Conservation (phyloP, 1,140 invertebrate species). For the Tigriopus japonicus region DNA sequence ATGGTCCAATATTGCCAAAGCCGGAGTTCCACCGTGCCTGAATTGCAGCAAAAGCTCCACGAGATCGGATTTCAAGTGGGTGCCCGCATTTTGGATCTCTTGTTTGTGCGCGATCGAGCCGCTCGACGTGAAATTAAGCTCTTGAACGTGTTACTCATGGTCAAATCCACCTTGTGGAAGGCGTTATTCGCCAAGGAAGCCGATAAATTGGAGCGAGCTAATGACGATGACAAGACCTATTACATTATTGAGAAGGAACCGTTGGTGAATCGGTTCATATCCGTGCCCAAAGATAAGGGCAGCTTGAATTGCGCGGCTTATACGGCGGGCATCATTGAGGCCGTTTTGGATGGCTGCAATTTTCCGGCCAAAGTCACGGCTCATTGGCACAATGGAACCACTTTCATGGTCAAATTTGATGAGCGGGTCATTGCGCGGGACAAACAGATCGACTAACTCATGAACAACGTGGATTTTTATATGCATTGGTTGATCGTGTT, state of each 20-base stretch:
- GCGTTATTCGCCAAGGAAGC: slow-evolving; percentile 92
- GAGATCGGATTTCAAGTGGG: slow-evolving; percentile 42
- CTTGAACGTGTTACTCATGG: slow-evolving; percentile 81
- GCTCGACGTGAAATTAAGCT: slow-evolving; percentile 90
- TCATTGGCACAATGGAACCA: slow-evolving; percentile 97
- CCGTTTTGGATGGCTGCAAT: slow-evolving; percentile 76
- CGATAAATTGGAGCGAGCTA: slow-evolving; percentile 93
- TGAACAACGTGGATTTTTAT: background rate
- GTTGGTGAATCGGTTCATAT: slow-evolving; percentile 89
- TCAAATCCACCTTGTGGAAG: slow-evolving; percentile 94
- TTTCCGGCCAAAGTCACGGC: slow-evolving; percentile 92
- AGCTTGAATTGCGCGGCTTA: slow-evolving; percentile 96
- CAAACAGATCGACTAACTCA: slow-evolving; percentile 51
- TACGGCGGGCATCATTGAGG: slow-evolving; percentile 91
- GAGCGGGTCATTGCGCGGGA: slow-evolving; percentile 79
- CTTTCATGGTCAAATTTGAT: slow-evolving; percentile 97
- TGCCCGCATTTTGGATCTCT: slow-evolving; percentile 70
- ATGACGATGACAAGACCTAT: slow-evolving; percentile 92
- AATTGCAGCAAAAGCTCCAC: slow-evolving; percentile 70
- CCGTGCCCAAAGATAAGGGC: slow-evolving; percentile 91
- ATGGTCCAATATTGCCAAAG: slow-evolving; percentile 96
- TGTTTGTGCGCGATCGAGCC: slow-evolving; percentile 77
- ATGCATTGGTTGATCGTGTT: too few relatives aligned
- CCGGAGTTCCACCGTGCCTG: slow-evolving; percentile 77
- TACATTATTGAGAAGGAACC: slow-evolving; percentile 98